Percentiles rank a stretch among this genome's conserved stretches.
Evolutionary conservation across 2,888 invertebrate genomes (phyloP).

Genomic region (Mystacides longicornis): DNA sequence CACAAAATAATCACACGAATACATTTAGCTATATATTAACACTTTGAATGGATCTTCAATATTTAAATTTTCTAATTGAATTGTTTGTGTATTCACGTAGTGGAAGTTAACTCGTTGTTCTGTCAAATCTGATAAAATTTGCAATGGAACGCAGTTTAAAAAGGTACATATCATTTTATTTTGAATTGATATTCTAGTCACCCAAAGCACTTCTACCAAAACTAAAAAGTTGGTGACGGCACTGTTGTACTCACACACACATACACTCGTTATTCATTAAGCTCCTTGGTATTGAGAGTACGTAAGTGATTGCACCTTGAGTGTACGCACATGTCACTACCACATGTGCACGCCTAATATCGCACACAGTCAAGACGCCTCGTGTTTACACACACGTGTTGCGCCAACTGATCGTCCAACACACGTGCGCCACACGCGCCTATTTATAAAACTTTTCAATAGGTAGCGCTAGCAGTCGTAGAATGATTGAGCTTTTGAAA

Average conservation of each 20-base stretch:
- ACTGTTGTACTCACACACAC: not conserved
- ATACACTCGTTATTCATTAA: not conserved
- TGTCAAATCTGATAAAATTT: too few relatives aligned
- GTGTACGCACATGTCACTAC: conserved; percentile 1
- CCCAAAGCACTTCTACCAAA: too few relatives aligned
- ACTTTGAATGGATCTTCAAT: too few relatives aligned
- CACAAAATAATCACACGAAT: too few relatives aligned
- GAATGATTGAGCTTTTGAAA: conserved; percentile 31
- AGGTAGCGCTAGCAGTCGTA: conserved; percentile 11
- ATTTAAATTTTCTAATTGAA: too few relatives aligned
- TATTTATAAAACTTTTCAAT: conserved; percentile 1
- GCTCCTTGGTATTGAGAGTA: not conserved
- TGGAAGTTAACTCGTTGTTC: too few relatives aligned
- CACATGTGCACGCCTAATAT: not conserved
- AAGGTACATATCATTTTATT: too few relatives aligned
- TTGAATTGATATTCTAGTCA: too few relatives aligned
- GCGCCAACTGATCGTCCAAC: not conserved
- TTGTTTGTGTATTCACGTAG: too few relatives aligned
- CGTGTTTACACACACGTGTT: not conserved
- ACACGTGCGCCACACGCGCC: conserved; percentile 6
- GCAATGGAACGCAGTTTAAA: too few relatives aligned
- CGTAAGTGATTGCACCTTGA: not conserved
- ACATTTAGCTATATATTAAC: too few relatives aligned
- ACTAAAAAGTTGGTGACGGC: too few relatives aligned
- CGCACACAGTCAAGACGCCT: not conserved